Conservation (phyloP, 1,140 invertebrate genomes). For the Littorina saxatilis region DNA sequence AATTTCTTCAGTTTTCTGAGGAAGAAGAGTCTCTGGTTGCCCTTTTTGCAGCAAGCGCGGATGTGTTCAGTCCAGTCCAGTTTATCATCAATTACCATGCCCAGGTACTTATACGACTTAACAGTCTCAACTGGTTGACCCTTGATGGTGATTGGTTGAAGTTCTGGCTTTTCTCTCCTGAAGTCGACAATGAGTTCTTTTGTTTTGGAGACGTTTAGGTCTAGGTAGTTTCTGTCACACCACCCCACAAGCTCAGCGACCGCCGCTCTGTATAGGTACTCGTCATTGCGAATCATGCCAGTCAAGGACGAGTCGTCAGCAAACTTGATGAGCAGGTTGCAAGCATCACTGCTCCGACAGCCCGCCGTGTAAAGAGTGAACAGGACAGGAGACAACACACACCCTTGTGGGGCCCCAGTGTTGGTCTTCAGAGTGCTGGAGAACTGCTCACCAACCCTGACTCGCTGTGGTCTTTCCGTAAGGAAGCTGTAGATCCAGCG, state of each 20-base stretch:
- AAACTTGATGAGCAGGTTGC: not conserved
- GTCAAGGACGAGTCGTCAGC: not conserved
- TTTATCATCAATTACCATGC: not conserved
- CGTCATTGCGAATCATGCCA: not conserved
- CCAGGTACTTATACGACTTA: not conserved
- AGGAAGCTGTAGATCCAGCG: conserved; percentile 15
- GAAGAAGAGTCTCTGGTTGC: no score
- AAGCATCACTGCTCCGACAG: not conserved
- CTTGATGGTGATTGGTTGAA: not conserved
- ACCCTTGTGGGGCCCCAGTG: not conserved
- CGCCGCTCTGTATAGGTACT: not conserved
- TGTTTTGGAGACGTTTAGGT: not conserved
- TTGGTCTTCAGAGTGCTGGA: not conserved
- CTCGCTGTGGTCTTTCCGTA: not conserved
- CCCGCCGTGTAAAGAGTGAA: not conserved
- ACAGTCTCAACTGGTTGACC: not conserved
- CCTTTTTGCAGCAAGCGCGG: not conserved
- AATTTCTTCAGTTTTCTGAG: not conserved
- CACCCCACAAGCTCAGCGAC: not conserved
- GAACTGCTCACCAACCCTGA: not conserved
- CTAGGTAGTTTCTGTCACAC: not conserved
- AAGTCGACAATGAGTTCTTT: not conserved
- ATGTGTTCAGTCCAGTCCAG: not conserved
- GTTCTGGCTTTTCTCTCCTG: not conserved
- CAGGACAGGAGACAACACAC: no score